A percentile compares a stretch with the other conserved stretches of the same genome.
Evolutionary conservation across 2,888 invertebrate genomes (phyloP).

Genomic region (Ernsta delagoae): DNA sequence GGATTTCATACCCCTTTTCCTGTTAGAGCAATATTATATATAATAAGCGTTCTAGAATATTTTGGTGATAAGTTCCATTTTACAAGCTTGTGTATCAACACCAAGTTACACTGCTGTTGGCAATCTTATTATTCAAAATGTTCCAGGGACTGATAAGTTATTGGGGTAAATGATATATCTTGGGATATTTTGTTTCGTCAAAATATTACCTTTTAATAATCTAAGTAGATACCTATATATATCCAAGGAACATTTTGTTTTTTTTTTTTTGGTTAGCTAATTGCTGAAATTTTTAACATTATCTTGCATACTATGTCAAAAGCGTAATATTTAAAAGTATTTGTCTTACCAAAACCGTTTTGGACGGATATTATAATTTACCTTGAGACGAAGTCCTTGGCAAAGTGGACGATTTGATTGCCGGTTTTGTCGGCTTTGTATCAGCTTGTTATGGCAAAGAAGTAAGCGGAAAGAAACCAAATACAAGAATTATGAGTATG

Average conservation of each 20-base stretch:
- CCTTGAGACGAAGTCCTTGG: slow-evolving; percentile 97
- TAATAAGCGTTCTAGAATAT: slow-evolving; percentile 26
- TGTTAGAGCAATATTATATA: slow-evolving; percentile 29
- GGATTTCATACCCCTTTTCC: not conserved
- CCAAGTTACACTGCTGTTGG: not conserved
- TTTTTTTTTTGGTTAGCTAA: not conserved
- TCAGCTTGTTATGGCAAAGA: slow-evolving; percentile 90
- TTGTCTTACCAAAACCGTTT: slow-evolving; percentile 42
- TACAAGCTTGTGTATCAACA: slow-evolving; percentile 5
- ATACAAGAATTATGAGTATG: slow-evolving; percentile 74
- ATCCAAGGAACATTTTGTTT: slow-evolving; percentile 26
- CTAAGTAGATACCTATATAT: too few relatives aligned
- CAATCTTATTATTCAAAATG: slow-evolving; percentile 21
- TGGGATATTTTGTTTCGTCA: too few relatives aligned
- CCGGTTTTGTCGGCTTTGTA: slow-evolving; percentile 97
- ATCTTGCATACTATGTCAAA: slow-evolving; percentile 11
- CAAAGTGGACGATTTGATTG: slow-evolving; percentile 97
- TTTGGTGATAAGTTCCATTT: not conserved
- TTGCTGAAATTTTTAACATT: not conserved
- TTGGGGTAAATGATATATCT: too few relatives aligned
- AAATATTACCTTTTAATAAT: too few relatives aligned
- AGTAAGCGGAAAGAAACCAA: slow-evolving; percentile 84
- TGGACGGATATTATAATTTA: slow-evolving; percentile 82
- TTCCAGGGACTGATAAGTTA: slow-evolving; percentile 8
- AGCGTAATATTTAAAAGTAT: slow-evolving; percentile 40